Base-by-base conservation (phyloP, 2,113 vertebrate genomes). In the Prinia subflava region DNA sequence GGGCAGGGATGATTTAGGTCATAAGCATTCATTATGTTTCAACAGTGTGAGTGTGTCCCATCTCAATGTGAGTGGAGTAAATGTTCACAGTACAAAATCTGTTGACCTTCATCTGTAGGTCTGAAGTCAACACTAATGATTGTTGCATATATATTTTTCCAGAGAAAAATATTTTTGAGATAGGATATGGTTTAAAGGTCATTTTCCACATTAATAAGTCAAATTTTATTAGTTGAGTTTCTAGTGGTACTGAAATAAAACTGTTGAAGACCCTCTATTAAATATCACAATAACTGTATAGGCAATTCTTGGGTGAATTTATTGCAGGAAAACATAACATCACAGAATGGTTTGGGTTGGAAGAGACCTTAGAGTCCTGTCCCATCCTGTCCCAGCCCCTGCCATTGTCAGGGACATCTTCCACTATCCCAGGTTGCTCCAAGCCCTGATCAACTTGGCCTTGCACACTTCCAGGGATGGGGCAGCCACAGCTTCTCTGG, bases 41-140 rank as follows among this genome's bases (percentile, higher is more conserved):
- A 60, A 1, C 6, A 9, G 6, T 15, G 7, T 33, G 18, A 47
- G 10, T 47, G 16, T 13, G 9, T 41, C 49, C 64, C 35, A 8
- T 19, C 69, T 77, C 39, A 15, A 0, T 0, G 2, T 53, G 46
- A 59, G 23, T 1, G 2, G 16, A 42, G 27, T 70, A 47, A 78
- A 60, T 47, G 35, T 67, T 75, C 21, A 19, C 39, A 27, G 3
- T 23, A 31, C 1, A 2, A 59, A 78, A 75, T 37, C 56, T 74
- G 13, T 57, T 87, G 42, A 44, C 53, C 22, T 90, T 85, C 3
- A 6, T 52, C 21, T 46, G 27, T 30, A 75, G 30, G 7, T 59
- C 15, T 84, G 27, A 81, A 87, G 47, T 57, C 7, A 39, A 16
- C 21, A 28, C 6, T 56, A 37, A 55, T 16, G 30, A 59, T 37